Evolutionary conservation across 2,797 vertebrate genomes (phyloP), one percentile per base, ranked within the genome.

Genomic region (Propithecus perrieri): DNA sequence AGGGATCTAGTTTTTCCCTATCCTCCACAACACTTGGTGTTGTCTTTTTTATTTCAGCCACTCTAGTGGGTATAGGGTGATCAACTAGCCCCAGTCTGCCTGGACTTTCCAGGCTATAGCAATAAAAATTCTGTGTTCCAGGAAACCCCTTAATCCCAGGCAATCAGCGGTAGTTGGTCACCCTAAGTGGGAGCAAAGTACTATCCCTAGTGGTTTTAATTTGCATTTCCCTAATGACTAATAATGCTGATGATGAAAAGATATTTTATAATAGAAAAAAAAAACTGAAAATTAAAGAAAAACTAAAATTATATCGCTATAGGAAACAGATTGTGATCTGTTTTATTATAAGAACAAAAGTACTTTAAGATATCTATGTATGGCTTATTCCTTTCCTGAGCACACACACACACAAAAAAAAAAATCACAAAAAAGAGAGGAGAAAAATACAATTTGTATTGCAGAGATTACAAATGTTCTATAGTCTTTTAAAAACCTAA

Each of bases 331-430:
- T 7, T 48, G 14, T 24, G 7, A 24, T 67, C 6, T 92, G 38
- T 69, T 76, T 86, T 65, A 88, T 35, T 76, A 20, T 65, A 92
- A 86, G 78, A 81, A 95, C 50, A 88, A 69, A 85, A 89, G 79
- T 89, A 74, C 43, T 69, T 96, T 61, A 96, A 75, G 33, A 63
- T 26, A 59, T 71, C n/a, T 63, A 26, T 33, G 11, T 74, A 35
- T 20, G 33, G 46, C 33, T 90, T 69, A 76, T 75, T 92, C 46
- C 46, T 92, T 91, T 78, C 65, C 22, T 38, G 67, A 74, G 35
- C 18, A 87, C 33, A 43, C 43, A 43, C 43, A 43, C 43, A 43
- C 7, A 43, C 46, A 46, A 14, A 57, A 5, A n/a, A n/a, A 74
- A 61, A 57, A 84, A 20, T 9, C 41, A 22, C 6, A 87, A 96